Percentiles rank a stretch among this genome's conserved stretches.
These are phyloP conservation scores for Xerus rutilus DNA, from an alignment of 2,797 vertebrate genomes.

Conservation along the genomic window DNA sequence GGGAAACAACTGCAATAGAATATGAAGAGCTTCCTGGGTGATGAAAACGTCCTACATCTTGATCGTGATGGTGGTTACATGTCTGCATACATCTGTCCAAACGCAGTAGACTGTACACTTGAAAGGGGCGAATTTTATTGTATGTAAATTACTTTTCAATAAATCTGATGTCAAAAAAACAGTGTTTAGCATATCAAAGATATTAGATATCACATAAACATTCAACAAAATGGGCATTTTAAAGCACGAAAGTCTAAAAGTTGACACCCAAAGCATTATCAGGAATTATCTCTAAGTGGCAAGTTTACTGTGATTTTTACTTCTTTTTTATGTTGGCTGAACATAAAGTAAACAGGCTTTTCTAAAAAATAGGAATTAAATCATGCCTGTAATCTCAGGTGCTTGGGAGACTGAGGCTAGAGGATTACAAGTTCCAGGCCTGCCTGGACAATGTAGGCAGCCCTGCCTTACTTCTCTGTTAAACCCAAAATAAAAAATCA, in stretches of 20 bases:
- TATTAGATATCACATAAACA: slow-evolving; percentile 7
- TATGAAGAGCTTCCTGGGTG: neutral
- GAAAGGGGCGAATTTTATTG: neutral
- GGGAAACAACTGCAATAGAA: too few species aligned
- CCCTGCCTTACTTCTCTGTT: neutral
- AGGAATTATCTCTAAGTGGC: neutral
- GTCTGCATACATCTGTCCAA: neutral
- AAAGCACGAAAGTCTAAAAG: slow-evolving; percentile 21
- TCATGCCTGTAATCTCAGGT: too few species aligned
- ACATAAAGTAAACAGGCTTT: neutral
- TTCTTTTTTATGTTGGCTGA: neutral
- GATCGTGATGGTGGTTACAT: neutral
- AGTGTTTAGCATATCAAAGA: neutral
- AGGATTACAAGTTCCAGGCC: neutral
- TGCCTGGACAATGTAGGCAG: neutral
- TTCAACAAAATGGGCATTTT: slow-evolving; percentile 32
- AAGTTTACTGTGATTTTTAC: slow-evolving; percentile 20
- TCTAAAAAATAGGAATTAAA: neutral
- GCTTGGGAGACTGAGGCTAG: too few species aligned
- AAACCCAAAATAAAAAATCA: neutral
- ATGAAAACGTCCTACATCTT: neutral
- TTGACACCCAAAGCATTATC: neutral
- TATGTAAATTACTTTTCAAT: slow-evolving; percentile 12
- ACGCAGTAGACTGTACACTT: neutral
- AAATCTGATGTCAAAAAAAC: neutral